Conservation (phyloP, 2,888 invertebrate species). For the Chelonus formosanus region DNA sequence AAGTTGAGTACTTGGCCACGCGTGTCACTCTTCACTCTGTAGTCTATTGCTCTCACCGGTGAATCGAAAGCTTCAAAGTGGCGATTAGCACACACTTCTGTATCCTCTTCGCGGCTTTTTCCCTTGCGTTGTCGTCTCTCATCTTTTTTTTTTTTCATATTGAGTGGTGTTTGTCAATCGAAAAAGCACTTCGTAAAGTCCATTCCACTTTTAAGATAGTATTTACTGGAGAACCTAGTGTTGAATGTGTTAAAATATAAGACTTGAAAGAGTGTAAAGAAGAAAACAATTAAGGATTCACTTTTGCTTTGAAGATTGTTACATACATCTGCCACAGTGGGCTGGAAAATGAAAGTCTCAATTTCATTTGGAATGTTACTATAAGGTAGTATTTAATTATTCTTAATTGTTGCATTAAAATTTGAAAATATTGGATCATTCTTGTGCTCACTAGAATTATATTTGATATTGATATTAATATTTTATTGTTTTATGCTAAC, state of each 20-base stretch:
- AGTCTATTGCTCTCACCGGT: slow-evolving; percentile 1
- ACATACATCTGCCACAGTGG: background rate
- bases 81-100: slow-evolving; percentile 31
- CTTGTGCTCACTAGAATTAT: too few relatives aligned
- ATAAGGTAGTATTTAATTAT: too few relatives aligned
- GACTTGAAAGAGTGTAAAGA: slow-evolving; percentile 8
- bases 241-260: background rate
- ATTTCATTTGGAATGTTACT: too few relatives aligned
- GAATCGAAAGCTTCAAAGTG: slow-evolving; percentile 29
- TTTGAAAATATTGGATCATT: too few relatives aligned
- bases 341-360: slow-evolving; percentile 26
- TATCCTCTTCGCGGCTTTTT: slow-evolving; percentile 19
- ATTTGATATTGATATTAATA: too few relatives aligned
- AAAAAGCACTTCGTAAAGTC: slow-evolving; percentile 23
- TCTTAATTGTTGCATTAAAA: too few relatives aligned
- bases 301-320: too few relatives aligned
- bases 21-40: slow-evolving; percentile 8
- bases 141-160: slow-evolving; percentile 13
- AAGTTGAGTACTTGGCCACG: slow-evolving; percentile 16
- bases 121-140: background rate
- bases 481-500: too few relatives aligned
- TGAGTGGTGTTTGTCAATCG: slow-evolving; percentile 21
- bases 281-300: background rate
- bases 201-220: slow-evolving; percentile 21
- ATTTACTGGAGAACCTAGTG: slow-evolving; percentile 22